These are phyloP conservation scores for Leptoclinus maculatus DNA, from an alignment of 2,797 vertebrate species.

Conservation along the genomic window DNA sequence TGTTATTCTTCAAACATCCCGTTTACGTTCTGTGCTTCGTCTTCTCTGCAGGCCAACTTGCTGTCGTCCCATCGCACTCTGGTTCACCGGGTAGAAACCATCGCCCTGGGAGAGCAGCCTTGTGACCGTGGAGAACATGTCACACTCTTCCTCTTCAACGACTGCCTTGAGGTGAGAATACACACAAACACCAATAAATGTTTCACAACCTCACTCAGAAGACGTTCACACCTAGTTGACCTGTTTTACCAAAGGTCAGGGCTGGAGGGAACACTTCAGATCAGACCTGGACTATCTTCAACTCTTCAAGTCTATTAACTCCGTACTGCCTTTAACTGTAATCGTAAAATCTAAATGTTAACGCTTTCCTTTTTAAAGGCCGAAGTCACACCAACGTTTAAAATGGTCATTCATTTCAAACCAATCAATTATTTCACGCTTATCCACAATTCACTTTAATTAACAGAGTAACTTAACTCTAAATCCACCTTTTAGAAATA, in stretches of 20 bases:
- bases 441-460: not conserved
- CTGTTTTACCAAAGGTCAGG: not conserved
- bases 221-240: not conserved
- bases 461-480: not conserved
- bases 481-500: not conserved
- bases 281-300: not conserved
- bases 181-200: not conserved
- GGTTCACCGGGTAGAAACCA: slow-evolving; percentile 92
- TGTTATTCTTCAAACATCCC: not conserved
- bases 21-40: not conserved
- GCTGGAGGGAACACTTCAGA: not conserved
- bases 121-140: slow-evolving; percentile 97
- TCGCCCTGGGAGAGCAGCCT: slow-evolving; percentile 93
- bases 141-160: slow-evolving; percentile 97
- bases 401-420: not conserved
- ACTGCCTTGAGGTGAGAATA: slow-evolving; percentile 92
- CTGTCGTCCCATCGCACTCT: slow-evolving; percentile 96
- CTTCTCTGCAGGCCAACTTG: slow-evolving; percentile 90
- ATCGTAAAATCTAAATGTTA: not conserved
- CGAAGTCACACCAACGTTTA: not conserved
- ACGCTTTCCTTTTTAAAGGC: not conserved
- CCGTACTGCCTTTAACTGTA: not conserved
- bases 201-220: not conserved
- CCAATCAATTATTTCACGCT: not conserved
- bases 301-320: not conserved